phyloP scores from a whole-genome alignment of 1,140 invertebrate species.

The Drosophila grimshawi region DNA sequence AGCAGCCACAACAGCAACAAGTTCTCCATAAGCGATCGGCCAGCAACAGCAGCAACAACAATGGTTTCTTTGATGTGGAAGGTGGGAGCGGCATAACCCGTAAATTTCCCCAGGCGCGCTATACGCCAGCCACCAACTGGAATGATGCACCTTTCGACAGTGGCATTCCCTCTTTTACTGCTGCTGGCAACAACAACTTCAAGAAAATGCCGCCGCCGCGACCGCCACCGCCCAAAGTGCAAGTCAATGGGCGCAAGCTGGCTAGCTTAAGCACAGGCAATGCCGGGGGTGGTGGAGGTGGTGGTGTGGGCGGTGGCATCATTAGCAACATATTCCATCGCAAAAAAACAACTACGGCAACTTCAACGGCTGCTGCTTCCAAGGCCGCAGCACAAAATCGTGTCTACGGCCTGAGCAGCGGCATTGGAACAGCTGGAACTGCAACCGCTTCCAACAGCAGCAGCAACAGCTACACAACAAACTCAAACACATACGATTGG shows the following conservation, averaged over 20 bases:
- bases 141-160: conserved; percentile 73
- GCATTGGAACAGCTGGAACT: conserved; percentile 63
- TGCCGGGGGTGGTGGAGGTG: not conserved
- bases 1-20: conserved; percentile 44
- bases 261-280: conserved; percentile 20
- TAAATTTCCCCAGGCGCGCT: conserved; percentile 79
- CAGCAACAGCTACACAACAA: conserved; percentile 21
- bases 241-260: conserved; percentile 57
- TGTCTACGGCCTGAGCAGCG: conserved; percentile 84
- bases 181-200: conserved; percentile 30
- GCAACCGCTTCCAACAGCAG: not conserved
- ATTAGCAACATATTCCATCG: conserved; percentile 84
- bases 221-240: conserved; percentile 78
- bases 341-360: conserved; percentile 67
- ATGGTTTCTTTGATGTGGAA: conserved; percentile 38
- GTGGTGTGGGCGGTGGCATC: conserved; percentile 52
- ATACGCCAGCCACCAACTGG: conserved; percentile 80
- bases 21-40: no score
- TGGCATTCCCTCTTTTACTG: not conserved
- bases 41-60: conserved; percentile 48
- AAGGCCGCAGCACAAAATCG: conserved; percentile 84
- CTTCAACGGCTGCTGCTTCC: conserved; percentile 56
- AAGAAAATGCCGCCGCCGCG: conserved; percentile 80
- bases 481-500: conserved; percentile 57
- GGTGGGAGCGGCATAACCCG: conserved; percentile 63